Base-by-base conservation (phyloP, 2,797 vertebrate genomes). In the Pipistrellus pygmaeus region DNA sequence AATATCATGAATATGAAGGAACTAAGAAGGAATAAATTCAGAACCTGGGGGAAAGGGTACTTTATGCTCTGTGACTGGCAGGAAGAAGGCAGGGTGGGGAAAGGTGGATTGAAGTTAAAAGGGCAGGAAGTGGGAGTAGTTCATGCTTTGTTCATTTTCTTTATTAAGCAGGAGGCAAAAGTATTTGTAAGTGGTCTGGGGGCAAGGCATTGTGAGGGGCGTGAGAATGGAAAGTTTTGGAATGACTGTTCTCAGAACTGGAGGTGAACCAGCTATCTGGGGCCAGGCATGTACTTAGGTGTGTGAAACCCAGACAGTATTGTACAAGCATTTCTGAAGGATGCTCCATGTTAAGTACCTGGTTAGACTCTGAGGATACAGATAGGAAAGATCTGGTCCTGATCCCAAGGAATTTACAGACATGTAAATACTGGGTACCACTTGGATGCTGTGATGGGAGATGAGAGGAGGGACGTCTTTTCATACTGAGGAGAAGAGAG, bases 131-230 rank as follows among this genome's bases (percentile, higher is more conserved):
- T n/a, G 35, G 11, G 87, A 23, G 30, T 18, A 77, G 21, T 86
- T 83, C 10, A 13, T 80, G 23, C 20, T 21, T 84, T 87, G 23
- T 77, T 93, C 23, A 72, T 93, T 90, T 95, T 81, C 55, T 81
- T 23, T 66, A 5, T 60, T 57, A 89, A 75, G 66, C n/a, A 66
- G 30, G 53, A 81, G 55, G 12, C 51, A 81, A n/a, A 64, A 71
- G 71, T 46, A 41, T 35, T 17, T 88, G n/a, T 48, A n/a, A 73
- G n/a, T 64, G 4, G 11, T 25, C 62, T 38, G 35, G 81, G 90
- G 44, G 15, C 38, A 84, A 57, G 20, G 38, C 62, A 75, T 17
- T 75, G 5, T 55, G 75, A 51, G 1, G 20, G 21, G 14, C 38
- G 35, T 64, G 62, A 85, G 25, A 46, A 66, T 77, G 41, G 32